Conservation (phyloP, 1,140 invertebrate genomes). For the Drosophila bocqueti region DNA sequence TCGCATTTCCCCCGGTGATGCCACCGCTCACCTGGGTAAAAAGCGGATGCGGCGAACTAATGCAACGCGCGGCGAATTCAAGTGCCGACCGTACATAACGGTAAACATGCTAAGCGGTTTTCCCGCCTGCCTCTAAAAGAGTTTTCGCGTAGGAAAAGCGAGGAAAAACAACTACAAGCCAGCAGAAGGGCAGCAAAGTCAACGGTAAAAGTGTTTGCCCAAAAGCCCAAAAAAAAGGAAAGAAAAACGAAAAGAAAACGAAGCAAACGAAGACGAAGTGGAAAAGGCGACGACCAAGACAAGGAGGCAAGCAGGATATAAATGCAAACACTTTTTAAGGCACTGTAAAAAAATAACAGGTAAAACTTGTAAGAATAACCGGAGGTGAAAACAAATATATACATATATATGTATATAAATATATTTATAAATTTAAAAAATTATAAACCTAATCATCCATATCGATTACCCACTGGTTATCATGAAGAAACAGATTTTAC, state of each 20-base stretch:
- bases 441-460: too few species aligned
- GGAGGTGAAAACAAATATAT: too few species aligned
- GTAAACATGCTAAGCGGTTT: constrained; percentile 82
- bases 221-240: constrained; percentile 36
- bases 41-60: constrained; percentile 60
- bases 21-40: constrained; percentile 28
- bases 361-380: too few species aligned
- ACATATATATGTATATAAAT: too few species aligned
- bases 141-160: constrained; percentile 7
- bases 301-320: constrained; percentile 47
- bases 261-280: constrained; percentile 16
- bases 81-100: constrained; percentile 75
- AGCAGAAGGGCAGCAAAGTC: constrained; percentile 55
- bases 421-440: too few species aligned
- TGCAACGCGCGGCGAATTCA: constrained; percentile 81
- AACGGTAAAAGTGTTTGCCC: constrained; percentile 72
- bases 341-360: not conserved
- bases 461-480: too few species aligned
- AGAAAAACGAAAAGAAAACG: constrained; percentile 20
- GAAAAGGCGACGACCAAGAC: constrained; percentile 26
- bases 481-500: too few species aligned
- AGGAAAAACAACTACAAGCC: constrained; percentile 16
- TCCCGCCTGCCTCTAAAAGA: constrained; percentile 35
- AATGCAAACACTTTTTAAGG: constrained; percentile 73
- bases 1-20: constrained; percentile 18